A percentile compares a stretch with the other conserved stretches of the same genome.
Evolutionary conservation across 2,797 vertebrate species (phyloP).

Genomic region (Otolemur crassicaudatus): DNA sequence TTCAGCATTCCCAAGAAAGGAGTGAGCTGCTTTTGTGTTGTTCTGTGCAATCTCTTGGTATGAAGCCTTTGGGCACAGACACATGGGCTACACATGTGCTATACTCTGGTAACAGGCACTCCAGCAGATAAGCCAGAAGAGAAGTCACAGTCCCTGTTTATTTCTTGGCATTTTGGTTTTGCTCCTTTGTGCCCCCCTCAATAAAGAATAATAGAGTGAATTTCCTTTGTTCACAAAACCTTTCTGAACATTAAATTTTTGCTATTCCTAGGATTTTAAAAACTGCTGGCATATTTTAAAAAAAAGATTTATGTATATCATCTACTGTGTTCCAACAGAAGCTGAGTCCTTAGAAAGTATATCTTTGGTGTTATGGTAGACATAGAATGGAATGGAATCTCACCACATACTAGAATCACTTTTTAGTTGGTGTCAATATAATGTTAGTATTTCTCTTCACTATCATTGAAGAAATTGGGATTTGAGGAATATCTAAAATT

Average conservation of each 20-base stretch:
- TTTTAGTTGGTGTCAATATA: not conserved
- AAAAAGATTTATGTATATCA: not conserved
- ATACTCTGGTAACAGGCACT: not conserved
- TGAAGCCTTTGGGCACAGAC: not conserved
- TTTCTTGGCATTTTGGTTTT: not conserved
- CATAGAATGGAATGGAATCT: not conserved
- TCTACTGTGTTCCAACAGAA: not conserved
- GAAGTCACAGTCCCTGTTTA: not conserved
- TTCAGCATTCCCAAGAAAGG: slow-evolving; percentile 20
- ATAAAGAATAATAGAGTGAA: not conserved
- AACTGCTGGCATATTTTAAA: not conserved
- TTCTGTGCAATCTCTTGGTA: not conserved
- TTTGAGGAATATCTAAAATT: slow-evolving; percentile 1
- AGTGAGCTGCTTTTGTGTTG: not conserved
- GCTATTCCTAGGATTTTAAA: not conserved
- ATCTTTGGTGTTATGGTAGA: not conserved
- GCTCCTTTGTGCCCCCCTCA: not conserved
- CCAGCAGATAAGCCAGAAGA: not conserved
- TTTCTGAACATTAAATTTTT: not conserved
- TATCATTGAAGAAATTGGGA: not conserved
- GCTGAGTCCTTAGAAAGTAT: not conserved
- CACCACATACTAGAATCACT: not conserved
- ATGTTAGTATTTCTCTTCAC: not conserved
- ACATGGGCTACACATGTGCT: not conserved
- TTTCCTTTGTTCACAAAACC: slow-evolving; percentile 13